These are phyloP conservation scores for Xylophagus ater DNA, from an alignment of 2,888 invertebrate genomes.

Conservation along the genomic window DNA sequence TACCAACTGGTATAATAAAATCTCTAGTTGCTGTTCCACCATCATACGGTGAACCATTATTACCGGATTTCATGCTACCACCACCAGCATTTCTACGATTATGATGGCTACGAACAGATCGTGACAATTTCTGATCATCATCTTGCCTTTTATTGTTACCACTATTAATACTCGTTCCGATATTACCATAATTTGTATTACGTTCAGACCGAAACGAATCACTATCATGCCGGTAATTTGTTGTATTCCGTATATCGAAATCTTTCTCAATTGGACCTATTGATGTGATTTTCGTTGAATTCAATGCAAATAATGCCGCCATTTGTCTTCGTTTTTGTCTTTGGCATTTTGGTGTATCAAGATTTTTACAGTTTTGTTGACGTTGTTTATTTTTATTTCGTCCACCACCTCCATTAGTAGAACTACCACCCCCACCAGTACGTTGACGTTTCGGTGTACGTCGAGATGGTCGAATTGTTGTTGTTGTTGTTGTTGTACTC, in stretches of 20 bases:
- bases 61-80: conserved; percentile 2
- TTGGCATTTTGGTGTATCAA: conserved; percentile 32
- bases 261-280: too few relatives aligned
- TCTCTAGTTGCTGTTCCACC: conserved; percentile 28
- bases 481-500: conserved; percentile 17
- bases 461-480: conserved; percentile 15
- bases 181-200: too few relatives aligned
- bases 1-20: conserved; percentile 27
- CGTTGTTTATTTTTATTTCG: conserved; percentile 25
- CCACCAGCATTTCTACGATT: conserved; percentile 27
- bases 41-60: conserved; percentile 22
- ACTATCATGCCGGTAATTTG: neutral
- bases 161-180: too few relatives aligned
- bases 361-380: conserved; percentile 30
- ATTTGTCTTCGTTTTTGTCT: conserved; percentile 30
- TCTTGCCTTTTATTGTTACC: too few relatives aligned
- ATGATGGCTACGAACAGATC: conserved; percentile 30
- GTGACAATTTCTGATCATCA: conserved; percentile 25
- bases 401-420: conserved; percentile 14
- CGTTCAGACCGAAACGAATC: conserved; percentile 5
- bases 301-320: neutral
- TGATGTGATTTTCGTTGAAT: neutral
- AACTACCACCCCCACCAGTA: conserved; percentile 4
- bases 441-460: conserved; percentile 22
- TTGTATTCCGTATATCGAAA: conserved; percentile 1